Conservation (phyloP, 2,113 vertebrate genomes). For the Marcusenius ussheri region DNA sequence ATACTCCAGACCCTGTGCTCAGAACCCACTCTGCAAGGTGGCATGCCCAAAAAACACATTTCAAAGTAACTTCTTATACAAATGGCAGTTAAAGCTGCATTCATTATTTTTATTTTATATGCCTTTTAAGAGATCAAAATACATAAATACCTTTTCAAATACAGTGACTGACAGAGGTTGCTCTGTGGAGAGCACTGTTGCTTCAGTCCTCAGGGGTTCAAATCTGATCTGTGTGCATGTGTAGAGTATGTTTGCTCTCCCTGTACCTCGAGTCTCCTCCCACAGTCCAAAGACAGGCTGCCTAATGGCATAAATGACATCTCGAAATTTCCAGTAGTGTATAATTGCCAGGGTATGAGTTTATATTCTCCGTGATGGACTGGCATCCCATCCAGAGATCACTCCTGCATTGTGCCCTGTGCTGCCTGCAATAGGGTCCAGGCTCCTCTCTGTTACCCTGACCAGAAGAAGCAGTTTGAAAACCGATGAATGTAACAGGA, state of each 20-base stretch:
- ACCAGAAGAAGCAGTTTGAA: neutral
- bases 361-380: neutral
- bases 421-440: neutral
- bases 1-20: too few relatives aligned
- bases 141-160: neutral
- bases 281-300: neutral
- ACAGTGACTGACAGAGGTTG: neutral
- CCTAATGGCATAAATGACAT: neutral
- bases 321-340: neutral
- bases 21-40: neutral
- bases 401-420: neutral
- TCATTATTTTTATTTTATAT: neutral
- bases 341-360: neutral
- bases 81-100: neutral
- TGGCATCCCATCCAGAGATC: neutral
- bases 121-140: neutral
- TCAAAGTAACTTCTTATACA: neutral
- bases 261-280: neutral
- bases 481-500: neutral
- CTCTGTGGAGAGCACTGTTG: neutral
- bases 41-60: neutral
- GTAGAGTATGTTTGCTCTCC: neutral
- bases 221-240: neutral
- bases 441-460: neutral
- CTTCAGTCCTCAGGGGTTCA: neutral